Base-by-base conservation (phyloP, 2,888 invertebrate species). In the Drosophila engyochracea region DNA sequence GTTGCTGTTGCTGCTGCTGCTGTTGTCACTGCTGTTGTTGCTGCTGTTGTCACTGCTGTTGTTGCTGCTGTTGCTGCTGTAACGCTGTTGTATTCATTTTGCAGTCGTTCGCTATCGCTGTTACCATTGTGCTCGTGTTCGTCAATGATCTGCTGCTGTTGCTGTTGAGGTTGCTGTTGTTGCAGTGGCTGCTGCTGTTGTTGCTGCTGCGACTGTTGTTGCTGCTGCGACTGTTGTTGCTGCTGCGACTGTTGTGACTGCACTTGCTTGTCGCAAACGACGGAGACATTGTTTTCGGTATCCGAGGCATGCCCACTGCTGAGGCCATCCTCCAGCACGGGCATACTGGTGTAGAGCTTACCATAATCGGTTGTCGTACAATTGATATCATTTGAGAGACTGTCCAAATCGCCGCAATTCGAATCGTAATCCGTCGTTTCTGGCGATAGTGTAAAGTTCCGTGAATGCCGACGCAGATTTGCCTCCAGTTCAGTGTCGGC, bases 251-350 rank as follows among this genome's bases (percentile, higher is more conserved):
- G 58, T 30, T 74, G 70, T 9, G 39, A 9, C 41, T n/a, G 41
- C 33, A 70, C 66, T 53, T 90, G 84, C 63, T 84, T 82, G 57
- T 92, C 92, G 54, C 91, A 87, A 9, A 86, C 79, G 28, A 87
- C 87, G 31, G 91, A 92, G 1, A 91, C 83, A 91, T 97, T 97
- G 93, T 97, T 97, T 93, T 98, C 98, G 0, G 96, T 97, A 92
- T 98, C 98, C 68, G 98, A 98, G 0, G 97, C 97, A 92, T 98
- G 98, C 5, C 98, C 98, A 64, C 98, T 98, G 5, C 98, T 98
- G 68, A 99, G 94, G 0, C 98, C 98, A 93, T 99, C 99, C 92
- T 98, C 98, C 49, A 99, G 95, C 25, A 98, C 96, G 1, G 99
- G 99, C 97, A 99, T 97, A 88, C 96, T 96, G 35, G 96, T 96